These are phyloP conservation scores for Eristalis pertinax DNA, from an alignment of 2,888 invertebrate genomes.

Conservation along the genomic window DNA sequence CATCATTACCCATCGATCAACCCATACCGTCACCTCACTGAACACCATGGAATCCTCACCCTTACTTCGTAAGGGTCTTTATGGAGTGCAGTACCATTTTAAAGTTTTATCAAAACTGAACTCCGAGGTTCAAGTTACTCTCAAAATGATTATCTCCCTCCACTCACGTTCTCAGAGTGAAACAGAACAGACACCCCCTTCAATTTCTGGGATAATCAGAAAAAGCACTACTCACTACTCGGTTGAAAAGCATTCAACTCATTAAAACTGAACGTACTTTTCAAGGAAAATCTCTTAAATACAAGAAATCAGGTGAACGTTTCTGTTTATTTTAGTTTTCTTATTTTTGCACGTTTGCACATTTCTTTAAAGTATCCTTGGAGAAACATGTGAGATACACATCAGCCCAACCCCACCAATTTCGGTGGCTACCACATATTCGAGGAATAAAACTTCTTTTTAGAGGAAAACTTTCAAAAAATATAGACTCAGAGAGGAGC, in stretches of 20 bases:
- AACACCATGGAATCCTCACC: no score
- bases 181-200: neutral
- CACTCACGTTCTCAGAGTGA: neutral
- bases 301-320: constrained; percentile 26
- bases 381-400: neutral
- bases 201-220: neutral
- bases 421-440: neutral
- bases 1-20: no score
- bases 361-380: neutral
- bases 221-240: neutral
- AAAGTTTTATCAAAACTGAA: neutral
- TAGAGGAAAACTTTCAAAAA: constrained; percentile 21
- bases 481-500: constrained; percentile 12
- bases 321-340: neutral
- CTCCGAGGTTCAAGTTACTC: neutral
- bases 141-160: neutral
- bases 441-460: constrained; percentile 19
- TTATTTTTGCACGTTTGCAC: neutral
- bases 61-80: no score
- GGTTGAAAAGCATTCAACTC: neutral
- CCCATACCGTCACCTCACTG: no score
- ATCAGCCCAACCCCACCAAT: neutral
- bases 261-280: neutral
- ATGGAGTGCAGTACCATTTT: neutral
- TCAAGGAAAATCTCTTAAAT: constrained; percentile 3